Percentiles rank a stretch among this genome's conserved stretches.
Conservation (phyloP, 2,888 invertebrate species). For the Rhogogaster chlorosoma region DNA sequence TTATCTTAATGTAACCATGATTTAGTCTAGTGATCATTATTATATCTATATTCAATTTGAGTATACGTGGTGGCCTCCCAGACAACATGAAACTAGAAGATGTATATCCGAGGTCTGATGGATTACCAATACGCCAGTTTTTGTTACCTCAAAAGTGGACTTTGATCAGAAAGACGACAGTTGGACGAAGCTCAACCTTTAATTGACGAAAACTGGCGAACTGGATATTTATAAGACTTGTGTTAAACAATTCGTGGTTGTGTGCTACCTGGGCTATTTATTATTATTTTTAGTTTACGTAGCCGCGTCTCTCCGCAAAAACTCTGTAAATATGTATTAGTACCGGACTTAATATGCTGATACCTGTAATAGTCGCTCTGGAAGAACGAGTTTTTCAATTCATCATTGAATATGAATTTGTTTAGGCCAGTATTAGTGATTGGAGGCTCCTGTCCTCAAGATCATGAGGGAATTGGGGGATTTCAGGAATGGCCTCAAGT, state of each 20-base stretch:
- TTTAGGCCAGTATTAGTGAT: slow-evolving; percentile 92
- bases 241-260: too few relatives aligned
- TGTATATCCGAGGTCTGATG: neutral
- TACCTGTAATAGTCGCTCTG: neutral
- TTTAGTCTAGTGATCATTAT: neutral
- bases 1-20: neutral
- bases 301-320: neutral
- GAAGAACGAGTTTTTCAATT: slow-evolving; percentile 40
- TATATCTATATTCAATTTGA: neutral
- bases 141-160: neutral
- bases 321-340: neutral
- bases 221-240: neutral
- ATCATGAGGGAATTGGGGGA: slow-evolving; percentile 97
- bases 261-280: too few relatives aligned
- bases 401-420: slow-evolving; percentile 7
- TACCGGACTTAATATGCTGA: neutral
- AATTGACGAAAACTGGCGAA: neutral
- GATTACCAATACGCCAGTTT: neutral
- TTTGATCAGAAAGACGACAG: neutral
- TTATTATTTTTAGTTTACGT: neutral
- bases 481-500: slow-evolving; percentile 98
- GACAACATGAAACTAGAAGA: neutral
- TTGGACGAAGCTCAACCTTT: neutral
- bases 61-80: neutral
- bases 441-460: slow-evolving; percentile 94